Evolutionary conservation across 2,113 vertebrate genomes (phyloP).

Genomic region (Dasypus novemcinctus): DNA sequence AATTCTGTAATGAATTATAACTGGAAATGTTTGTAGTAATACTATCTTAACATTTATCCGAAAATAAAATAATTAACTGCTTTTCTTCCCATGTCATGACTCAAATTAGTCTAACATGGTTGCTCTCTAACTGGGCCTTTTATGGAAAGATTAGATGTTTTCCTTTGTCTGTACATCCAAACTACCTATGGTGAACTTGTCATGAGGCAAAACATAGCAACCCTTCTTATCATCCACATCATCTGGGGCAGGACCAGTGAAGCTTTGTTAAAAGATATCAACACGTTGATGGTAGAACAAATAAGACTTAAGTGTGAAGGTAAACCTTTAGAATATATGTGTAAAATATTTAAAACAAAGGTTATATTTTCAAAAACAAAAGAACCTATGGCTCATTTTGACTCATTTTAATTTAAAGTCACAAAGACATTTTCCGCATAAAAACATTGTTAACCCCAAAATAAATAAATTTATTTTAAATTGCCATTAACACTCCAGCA

Average conservation of each 20-base stretch:
- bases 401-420: not conserved
- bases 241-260: not conserved
- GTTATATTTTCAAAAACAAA: slow-evolving; percentile 11
- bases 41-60: not conserved
- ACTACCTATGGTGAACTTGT: not conserved
- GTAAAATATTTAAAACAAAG: not conserved
- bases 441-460: slow-evolving; percentile 4
- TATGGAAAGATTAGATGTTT: not conserved
- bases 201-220: not conserved
- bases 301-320: not conserved
- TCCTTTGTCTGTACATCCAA: not conserved
- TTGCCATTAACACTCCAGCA: not conserved
- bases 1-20: not conserved
- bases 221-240: not conserved
- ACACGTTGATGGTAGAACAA: not conserved
- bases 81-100: not conserved
- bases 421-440: not conserved
- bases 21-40: not conserved
- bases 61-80: not conserved
- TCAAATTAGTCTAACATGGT: not conserved
- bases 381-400: not conserved
- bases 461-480: slow-evolving; percentile 19
- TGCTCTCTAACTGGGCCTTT: not conserved
- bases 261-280: not conserved
- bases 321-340: not conserved